These are phyloP conservation scores for Melieria picta DNA, from an alignment of 2,888 invertebrate genomes.

Conservation along the genomic window DNA sequence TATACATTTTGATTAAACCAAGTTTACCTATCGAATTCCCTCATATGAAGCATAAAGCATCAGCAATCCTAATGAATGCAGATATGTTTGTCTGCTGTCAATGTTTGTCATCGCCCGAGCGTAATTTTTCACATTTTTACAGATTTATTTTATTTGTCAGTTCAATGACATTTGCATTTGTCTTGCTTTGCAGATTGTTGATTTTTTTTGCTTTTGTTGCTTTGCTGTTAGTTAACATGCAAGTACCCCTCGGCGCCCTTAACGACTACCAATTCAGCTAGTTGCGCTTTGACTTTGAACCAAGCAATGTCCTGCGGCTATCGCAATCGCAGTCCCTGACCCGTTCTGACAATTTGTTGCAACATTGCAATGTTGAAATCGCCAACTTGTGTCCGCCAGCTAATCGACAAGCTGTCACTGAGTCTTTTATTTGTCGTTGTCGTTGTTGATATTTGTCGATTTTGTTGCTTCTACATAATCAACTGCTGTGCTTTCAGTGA, in stretches of 20 bases:
- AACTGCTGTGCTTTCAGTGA: not conserved
- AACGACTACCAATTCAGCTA: not conserved
- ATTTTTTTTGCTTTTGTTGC: not conserved
- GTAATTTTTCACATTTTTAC: not conserved
- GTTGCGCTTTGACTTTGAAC: slow-evolving; percentile 4
- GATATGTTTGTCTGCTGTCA: no score
- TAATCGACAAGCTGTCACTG: not conserved
- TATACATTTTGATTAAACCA: no score
- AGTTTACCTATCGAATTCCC: no score
- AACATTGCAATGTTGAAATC: no score
- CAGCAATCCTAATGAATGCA: no score
- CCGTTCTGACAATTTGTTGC: no score
- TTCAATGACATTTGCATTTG: slow-evolving; percentile 7
- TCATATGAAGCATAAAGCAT: no score
- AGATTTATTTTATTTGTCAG: slow-evolving; percentile 1
- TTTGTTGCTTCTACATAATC: not conserved
- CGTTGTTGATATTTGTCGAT: not conserved
- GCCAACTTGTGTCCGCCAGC: no score
- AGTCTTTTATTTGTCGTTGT: not conserved
- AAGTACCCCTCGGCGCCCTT: not conserved
- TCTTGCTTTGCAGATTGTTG: slow-evolving; percentile 1
- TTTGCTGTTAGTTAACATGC: not conserved
- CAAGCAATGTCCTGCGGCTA: no score
- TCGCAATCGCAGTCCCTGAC: no score
- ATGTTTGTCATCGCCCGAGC: no score